Conservation (phyloP, 2,888 invertebrate genomes). For the Allophyes oxyacanthae region DNA sequence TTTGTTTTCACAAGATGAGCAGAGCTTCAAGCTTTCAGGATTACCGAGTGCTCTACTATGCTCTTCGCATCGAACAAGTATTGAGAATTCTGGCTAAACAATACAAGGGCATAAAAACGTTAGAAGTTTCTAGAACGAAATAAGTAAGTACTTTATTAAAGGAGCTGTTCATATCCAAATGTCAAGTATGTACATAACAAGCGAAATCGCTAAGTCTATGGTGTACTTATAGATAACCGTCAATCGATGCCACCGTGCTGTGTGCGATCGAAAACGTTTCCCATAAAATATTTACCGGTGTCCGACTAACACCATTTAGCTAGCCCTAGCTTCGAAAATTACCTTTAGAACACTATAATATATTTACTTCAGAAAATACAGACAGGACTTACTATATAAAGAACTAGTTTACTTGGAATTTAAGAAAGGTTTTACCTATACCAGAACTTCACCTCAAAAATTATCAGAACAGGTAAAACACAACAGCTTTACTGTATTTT, state of each 20-base stretch:
- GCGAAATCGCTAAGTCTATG: too few species aligned
- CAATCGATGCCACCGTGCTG: slow-evolving; percentile 47
- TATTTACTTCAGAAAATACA: slow-evolving; percentile 11
- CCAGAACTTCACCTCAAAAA: neutral
- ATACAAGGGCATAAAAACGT: too few species aligned
- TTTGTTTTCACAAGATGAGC: too few species aligned
- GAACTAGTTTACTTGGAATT: neutral
- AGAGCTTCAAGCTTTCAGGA: too few species aligned
- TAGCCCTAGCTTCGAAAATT: slow-evolving; percentile 39
- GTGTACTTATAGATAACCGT: slow-evolving; percentile 13
- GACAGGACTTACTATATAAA: neutral
- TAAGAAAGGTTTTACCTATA: neutral
- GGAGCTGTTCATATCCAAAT: slow-evolving; percentile 20
- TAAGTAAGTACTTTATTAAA: slow-evolving; percentile 1
- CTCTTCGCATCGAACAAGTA: too few species aligned
- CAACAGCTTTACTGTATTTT: too few species aligned
- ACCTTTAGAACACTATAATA: slow-evolving; percentile 19
- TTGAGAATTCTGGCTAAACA: too few species aligned
- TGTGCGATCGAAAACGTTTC: slow-evolving; percentile 64
- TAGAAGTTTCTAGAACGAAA: too few species aligned
- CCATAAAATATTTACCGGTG: slow-evolving; percentile 77
- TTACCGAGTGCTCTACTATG: too few species aligned
- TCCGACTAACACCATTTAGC: slow-evolving; percentile 71
- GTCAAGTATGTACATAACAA: slow-evolving; percentile 12
- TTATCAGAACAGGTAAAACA: too few species aligned